Percentiles rank a stretch among this genome's conserved stretches.
These are phyloP conservation scores for Perca schrenkii DNA, from an alignment of 2,113 vertebrate genomes.

Conservation along the genomic window DNA sequence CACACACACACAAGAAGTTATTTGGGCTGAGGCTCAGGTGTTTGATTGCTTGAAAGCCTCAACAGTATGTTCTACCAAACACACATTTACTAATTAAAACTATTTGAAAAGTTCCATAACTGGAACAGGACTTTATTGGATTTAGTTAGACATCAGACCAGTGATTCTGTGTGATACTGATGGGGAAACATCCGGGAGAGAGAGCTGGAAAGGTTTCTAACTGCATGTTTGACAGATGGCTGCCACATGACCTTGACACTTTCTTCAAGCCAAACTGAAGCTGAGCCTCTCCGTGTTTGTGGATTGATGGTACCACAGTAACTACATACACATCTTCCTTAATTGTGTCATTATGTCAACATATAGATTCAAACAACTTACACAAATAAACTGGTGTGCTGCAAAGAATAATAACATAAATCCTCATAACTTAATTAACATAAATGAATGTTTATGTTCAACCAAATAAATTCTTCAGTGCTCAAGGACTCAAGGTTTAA, in stretches of 20 bases:
- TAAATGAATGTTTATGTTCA: slow-evolving; percentile 37
- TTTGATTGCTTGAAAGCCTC: not conserved
- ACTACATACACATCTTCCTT: not conserved
- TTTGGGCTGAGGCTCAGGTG: not conserved
- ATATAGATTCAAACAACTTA: not conserved
- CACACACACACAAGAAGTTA: not conserved
- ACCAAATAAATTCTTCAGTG: slow-evolving; percentile 35
- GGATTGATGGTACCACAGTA: not conserved
- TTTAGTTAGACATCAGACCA: slow-evolving; percentile 8
- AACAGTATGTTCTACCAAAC: no score
- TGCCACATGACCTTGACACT: slow-evolving; percentile 32
- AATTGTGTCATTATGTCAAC: not conserved
- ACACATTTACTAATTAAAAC: no score
- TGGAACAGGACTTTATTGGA: slow-evolving; percentile 17
- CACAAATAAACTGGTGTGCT: not conserved
- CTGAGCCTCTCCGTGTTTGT: not conserved
- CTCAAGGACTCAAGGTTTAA: slow-evolving; percentile 58
- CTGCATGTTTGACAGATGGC: slow-evolving; percentile 62
- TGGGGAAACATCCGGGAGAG: slow-evolving; percentile 34
- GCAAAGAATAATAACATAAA: not conserved
- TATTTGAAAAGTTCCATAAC: not conserved
- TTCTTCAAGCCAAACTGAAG: slow-evolving; percentile 13
- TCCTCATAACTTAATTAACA: not conserved
- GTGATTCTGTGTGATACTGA: slow-evolving; percentile 11
- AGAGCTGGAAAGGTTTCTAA: slow-evolving; percentile 53